Percentiles rank a stretch among this genome's conserved stretches.
Conservation (phyloP, 92 coral and sea anemone genomes). For the Porites evermanni region DNA sequence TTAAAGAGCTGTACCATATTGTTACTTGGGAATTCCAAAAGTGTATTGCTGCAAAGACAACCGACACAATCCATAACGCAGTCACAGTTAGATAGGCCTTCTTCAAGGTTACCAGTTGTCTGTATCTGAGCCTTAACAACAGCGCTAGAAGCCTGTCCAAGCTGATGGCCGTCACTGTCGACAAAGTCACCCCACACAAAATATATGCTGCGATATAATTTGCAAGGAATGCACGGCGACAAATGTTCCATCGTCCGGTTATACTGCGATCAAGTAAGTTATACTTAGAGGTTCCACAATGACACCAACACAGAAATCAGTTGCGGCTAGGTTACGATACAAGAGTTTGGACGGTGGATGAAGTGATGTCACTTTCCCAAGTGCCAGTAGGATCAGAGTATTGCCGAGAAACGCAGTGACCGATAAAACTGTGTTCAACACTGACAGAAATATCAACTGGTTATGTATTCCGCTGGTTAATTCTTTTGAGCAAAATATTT, state of each 20-base stretch:
- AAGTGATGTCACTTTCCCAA: not conserved
- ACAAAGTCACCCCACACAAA: not conserved
- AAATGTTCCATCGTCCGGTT: not conserved
- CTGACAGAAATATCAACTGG: too few relatives aligned
- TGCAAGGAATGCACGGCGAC: not conserved
- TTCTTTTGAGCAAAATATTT: not conserved
- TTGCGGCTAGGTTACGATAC: conserved; percentile 1
- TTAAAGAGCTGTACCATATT: not conserved
- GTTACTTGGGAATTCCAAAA: not conserved
- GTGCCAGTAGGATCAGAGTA: not conserved
- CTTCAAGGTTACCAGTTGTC: not conserved
- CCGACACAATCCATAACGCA: not conserved
- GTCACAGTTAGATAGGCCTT: not conserved
- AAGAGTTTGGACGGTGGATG: conserved; percentile 15
- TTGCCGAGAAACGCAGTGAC: not conserved
- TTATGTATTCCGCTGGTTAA: too few relatives aligned
- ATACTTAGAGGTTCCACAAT: not conserved
- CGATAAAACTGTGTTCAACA: not conserved
- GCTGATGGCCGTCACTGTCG: not conserved
- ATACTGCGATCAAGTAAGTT: not conserved
- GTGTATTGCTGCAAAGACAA: not conserved
- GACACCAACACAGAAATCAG: conserved; percentile 1
- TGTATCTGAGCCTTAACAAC: not conserved
- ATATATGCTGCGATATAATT: not conserved
- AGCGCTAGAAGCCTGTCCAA: conserved; percentile 13